Evolutionary conservation across 2,888 invertebrate species (phyloP).

Genomic region (Sipha maydis): DNA sequence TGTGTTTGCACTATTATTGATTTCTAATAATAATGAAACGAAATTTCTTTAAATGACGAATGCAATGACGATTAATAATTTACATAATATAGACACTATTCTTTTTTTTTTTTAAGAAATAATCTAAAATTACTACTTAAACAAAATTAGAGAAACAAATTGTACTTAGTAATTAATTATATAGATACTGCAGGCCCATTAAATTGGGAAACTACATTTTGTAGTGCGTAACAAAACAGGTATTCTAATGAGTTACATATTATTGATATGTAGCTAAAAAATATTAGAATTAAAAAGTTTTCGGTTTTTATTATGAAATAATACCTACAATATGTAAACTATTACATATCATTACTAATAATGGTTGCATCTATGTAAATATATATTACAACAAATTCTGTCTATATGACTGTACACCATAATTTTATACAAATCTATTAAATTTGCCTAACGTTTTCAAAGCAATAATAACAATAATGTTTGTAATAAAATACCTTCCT

Average conservation of each 20-base stretch:
- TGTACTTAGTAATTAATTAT: not conserved
- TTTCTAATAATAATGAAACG: not conserved
- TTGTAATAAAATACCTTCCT: constrained; percentile 43
- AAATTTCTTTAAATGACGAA: not conserved
- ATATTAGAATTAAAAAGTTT: not conserved
- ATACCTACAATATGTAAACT: not conserved
- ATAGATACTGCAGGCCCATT: not conserved
- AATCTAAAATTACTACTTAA: not conserved
- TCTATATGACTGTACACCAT: not conserved
- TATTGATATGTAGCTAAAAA: not conserved
- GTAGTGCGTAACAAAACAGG: not conserved
- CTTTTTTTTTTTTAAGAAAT: not conserved
- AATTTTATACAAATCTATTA: constrained; percentile 32
- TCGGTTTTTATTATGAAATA: not conserved
- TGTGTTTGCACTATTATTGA: constrained; percentile 22
- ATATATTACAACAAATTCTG: not conserved
- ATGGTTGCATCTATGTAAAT: constrained; percentile 3
- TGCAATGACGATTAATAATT: not conserved
- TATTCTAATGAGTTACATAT: not conserved
- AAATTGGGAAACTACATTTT: not conserved
- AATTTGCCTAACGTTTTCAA: constrained; percentile 25
- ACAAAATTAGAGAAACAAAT: constrained; percentile 3
- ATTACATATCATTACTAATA: not conserved
- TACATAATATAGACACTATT: not conserved
- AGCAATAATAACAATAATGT: constrained; percentile 28